Evolutionary conservation across 2,888 invertebrate genomes (phyloP), one percentile per base, ranked within the genome.

Genomic region (Hydrotaea diabolus): DNA sequence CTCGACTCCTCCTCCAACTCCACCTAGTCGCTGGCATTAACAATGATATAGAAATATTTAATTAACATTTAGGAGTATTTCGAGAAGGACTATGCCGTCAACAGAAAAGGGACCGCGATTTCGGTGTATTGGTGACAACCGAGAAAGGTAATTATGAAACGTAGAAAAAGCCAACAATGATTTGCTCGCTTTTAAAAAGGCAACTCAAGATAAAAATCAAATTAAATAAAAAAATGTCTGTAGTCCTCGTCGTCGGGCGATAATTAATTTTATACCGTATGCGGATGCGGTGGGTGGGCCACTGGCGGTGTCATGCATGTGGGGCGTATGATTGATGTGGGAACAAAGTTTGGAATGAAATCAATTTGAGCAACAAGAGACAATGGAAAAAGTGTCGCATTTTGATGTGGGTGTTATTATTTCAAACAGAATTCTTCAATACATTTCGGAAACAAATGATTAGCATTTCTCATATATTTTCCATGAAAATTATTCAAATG

Each of bases 21-120:
- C 59, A 15, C 11, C 31, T 31, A 2, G 7, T 4, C 3, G 2
- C 4, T 71, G 23, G 15, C 21, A 23, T 15, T 49, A 46, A 69
- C 9, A 31, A 73, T 62, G 53, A 72, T 53, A 79, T 31, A 62
- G 59, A 77, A 78, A 55, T 80, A 77, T 81, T 81, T 84, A 81
- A 84, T 84, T 84, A 84, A 84, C 84, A 78, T 81, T 81, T 76
- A 55, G 75, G 13, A 75, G 83, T 19, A 43, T 81, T 76, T 78
- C 72, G 75, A 78, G 57, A 72, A 64, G 59, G 23, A 74, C 43
- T 15, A 23, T 26, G 73, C 11, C 53, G 11, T 23, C 19, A 21
- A 43, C 3, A 31, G 73, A 69, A 66, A 55, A 74, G 23, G 55
- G 59, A 71, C 77, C 36, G 23, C 9, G 31, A 49, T 11, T 15